Conservation (phyloP, 1,140 invertebrate genomes). For the Lepidotrigona ventralis region DNA sequence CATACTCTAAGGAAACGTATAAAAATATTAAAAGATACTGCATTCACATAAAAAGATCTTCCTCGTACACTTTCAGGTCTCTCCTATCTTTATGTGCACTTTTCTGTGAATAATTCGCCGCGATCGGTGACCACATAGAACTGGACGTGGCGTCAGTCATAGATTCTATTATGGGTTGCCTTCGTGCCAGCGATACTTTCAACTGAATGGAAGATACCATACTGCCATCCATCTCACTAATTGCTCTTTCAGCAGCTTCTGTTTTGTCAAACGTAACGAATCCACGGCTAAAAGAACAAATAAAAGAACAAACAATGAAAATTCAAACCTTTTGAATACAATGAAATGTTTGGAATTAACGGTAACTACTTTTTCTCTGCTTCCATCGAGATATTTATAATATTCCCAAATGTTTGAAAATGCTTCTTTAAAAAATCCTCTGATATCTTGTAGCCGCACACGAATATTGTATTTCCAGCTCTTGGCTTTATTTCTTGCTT, state of each 20-base stretch:
- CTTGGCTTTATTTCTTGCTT: slow-evolving; percentile 84
- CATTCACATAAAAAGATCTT: slow-evolving; percentile 80
- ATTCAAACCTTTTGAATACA: background rate
- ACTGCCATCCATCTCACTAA: slow-evolving; percentile 91
- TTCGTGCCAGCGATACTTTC: slow-evolving; percentile 89
- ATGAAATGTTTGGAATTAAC: background rate
- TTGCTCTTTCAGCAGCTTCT: slow-evolving; percentile 92
- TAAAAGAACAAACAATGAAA: slow-evolving; percentile 4
- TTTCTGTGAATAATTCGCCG: slow-evolving; percentile 91
- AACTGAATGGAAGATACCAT: slow-evolving; percentile 89
- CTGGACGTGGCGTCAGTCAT: slow-evolving; percentile 89
- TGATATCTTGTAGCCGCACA: slow-evolving; percentile 89
- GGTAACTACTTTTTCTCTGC: slow-evolving; percentile 88
- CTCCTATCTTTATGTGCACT: slow-evolving; percentile 88
- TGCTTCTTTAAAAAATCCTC: slow-evolving; percentile 91
- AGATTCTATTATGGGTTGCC: slow-evolving; percentile 90
- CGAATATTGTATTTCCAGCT: slow-evolving; percentile 92
- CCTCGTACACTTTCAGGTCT: slow-evolving; percentile 86
- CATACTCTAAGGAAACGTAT: background rate
- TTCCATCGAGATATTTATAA: slow-evolving; percentile 94
- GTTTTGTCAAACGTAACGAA: slow-evolving; percentile 96
- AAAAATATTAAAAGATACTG: slow-evolving; percentile 24
- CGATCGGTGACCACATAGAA: slow-evolving; percentile 89
- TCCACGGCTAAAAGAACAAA: slow-evolving; percentile 85
- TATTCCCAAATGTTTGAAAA: slow-evolving; percentile 89